Percentiles rank a stretch among this genome's conserved stretches.
These are phyloP conservation scores for Ennomos quercinarius DNA, from an alignment of 2,888 invertebrate genomes.

Conservation along the genomic window DNA sequence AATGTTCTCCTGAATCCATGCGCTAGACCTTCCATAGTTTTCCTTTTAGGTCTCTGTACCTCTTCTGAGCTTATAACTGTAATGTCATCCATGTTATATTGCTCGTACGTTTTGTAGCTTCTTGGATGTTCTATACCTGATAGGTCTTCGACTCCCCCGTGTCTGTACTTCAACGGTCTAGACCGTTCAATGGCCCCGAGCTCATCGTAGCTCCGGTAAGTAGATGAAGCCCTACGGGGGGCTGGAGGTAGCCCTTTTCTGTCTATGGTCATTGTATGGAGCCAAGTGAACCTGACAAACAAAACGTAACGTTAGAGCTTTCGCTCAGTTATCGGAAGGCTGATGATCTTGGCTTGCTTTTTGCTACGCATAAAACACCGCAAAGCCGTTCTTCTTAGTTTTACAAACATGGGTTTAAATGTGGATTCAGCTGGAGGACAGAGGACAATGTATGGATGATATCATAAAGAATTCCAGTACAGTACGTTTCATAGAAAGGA, in stretches of 20 bases:
- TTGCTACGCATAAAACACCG: background rate
- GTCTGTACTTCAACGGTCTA: conserved; percentile 70
- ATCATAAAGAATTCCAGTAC: conserved; percentile 30
- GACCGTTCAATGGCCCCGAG: conserved; percentile 72
- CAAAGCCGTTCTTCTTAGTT: conserved; percentile 5
- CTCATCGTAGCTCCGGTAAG: conserved; percentile 81
- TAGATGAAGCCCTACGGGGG: conserved; percentile 73
- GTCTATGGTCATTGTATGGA: conserved; percentile 75
- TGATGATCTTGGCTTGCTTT: conserved; percentile 63
- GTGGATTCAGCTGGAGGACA: no score
- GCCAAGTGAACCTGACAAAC: conserved; percentile 66
- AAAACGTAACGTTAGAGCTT: conserved; percentile 58
- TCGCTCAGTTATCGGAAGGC: conserved; percentile 35
- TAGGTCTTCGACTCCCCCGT: conserved; percentile 76
- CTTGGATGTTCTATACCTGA: conserved; percentile 67
- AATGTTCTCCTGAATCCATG: conserved; percentile 78
- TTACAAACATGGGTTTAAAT: background rate
- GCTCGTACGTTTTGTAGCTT: conserved; percentile 61
- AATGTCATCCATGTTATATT: conserved; percentile 73
- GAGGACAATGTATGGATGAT: conserved; percentile 12
- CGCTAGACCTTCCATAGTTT: conserved; percentile 75
- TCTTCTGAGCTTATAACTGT: conserved; percentile 80
- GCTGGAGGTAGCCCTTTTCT: conserved; percentile 75
- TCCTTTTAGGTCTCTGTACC: conserved; percentile 69
- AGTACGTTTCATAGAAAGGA: conserved; percentile 34